Evolutionary conservation across 2,797 vertebrate genomes (phyloP), one percentile per base, ranked within the genome.

Genomic region (Paguma larvata): DNA sequence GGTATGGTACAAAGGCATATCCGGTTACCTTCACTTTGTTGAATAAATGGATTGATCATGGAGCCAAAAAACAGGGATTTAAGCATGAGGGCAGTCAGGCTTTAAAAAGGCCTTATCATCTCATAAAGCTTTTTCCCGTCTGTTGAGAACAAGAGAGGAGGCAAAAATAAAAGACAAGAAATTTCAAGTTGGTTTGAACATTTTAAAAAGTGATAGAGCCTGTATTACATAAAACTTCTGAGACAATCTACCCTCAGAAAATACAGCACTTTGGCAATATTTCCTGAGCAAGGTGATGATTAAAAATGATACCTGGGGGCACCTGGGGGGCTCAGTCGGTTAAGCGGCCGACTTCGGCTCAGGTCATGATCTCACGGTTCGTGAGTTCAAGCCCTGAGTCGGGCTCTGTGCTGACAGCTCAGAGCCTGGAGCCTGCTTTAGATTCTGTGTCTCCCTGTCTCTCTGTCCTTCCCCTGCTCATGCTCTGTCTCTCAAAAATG

Each of bases 111-210:
- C 34, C n/a, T 89, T 25, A 63, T 48, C 12, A 30, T 18, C 82
- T 85, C 62, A 63, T 15, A 41, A 41, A 16, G 27, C 62, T 75
- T 93, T 38, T 79, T 72, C 72, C 16, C 48, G 79, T 51, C 51
- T 89, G 19, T 75, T 92, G 48, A 96, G 21, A 77, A 83, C 6
- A 89, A 85, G 44, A 87, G 53, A 93, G 34, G 10, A 79, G 70
- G 34, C 23, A 87, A 97, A 82, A 78, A 75, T 34, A 59, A 92
- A 63, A 95, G 56, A 72, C 8, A 56, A 0, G 30, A 92, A 38
- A 88, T 65, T 88, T 89, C 65, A 94, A 96, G 41, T 46, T 92
- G 67, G 19, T 70, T 5, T 82, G 38, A 94, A 93, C 94, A 83
- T 19, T 34, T 87, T 85, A n/a, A 82, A 59, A 90, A 79, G 68